These are phyloP conservation scores for Scalopus aquaticus DNA, from an alignment of 2,113 vertebrate species.

Conservation along the genomic window DNA sequence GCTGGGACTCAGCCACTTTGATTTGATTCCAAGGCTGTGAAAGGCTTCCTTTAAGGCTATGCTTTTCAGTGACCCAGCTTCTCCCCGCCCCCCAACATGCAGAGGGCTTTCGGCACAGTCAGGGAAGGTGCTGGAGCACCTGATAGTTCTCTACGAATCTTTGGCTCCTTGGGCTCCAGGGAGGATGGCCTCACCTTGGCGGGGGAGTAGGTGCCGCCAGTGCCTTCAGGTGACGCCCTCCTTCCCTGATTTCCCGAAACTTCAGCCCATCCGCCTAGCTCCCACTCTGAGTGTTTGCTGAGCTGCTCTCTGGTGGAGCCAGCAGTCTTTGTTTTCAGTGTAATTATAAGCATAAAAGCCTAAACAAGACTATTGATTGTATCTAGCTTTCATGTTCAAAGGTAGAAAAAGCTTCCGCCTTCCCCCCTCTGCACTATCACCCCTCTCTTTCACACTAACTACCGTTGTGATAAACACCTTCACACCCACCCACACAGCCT, in stretches of 20 bases:
- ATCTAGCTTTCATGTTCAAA: background rate
- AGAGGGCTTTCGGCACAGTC: background rate
- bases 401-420: background rate
- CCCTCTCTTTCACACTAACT: background rate
- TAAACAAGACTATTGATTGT: constrained; percentile 10
- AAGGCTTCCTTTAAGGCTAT: background rate
- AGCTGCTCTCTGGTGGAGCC: constrained; percentile 3
- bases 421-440: background rate
- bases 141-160: background rate
- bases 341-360: background rate
- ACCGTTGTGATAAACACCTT: background rate
- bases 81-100: too few relatives aligned
- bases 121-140: background rate
- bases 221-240: background rate
- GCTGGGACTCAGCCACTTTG: background rate
- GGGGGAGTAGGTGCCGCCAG: background rate
- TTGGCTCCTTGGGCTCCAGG: background rate
- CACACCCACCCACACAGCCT: background rate
- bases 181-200: background rate
- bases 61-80: background rate
- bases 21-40: background rate
- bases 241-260: background rate
- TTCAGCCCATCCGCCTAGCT: background rate
- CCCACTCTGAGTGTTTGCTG: background rate
- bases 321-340: background rate